Evolutionary conservation across 2,888 invertebrate species (phyloP), one percentile per base, ranked within the genome.

Genomic region (Andrena haemorrhoa): DNA sequence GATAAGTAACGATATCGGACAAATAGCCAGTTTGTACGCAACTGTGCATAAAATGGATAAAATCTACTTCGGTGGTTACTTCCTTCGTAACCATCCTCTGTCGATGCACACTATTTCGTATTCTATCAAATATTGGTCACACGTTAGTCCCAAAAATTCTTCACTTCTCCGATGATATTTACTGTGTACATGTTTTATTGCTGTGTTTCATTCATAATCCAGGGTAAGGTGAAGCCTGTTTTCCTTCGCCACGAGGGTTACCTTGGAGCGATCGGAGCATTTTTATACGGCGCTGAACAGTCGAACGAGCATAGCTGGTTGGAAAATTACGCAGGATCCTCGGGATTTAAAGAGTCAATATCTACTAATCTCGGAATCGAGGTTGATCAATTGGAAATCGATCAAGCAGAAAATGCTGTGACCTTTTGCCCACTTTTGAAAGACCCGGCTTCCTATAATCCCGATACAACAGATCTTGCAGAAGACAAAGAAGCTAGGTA

Each of bases 381-480:
- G 80, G 89, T 93, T 5, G 92, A 93, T 88, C 94, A 94, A 60
- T 72, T 94, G 29, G 94, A 95, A 87, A 94, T 94, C 75, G 93
- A 94, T 88, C 94, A 94, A 88, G 92, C 93, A 35, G 94, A 94
- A 75, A 94, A 95, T 86, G 94, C 94, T 76, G 95, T 97, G 71
- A 94, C 95, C 7, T 95, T 95, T 85, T 97, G 97, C 92, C 97
- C 97, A 7, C 94, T 99, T 88, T 95, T 99, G 81, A 95, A 95
- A 87, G 96, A 98, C 94, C 96, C 97, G 72, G 95, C 95, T 87
- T 95, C 95, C 91, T 99, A 99, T 95, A 96, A 96, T 93, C 98
- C 99, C 0, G 99, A 99, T 94, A 98, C 98, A 41, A 96, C 98
- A 86, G 98, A 99, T 94, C 95, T 99, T 77, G 96, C 97, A 81